These are phyloP conservation scores for Tokudaia tokunoshimensis DNA, from an alignment of 2,797 vertebrate species.

Conservation along the genomic window DNA sequence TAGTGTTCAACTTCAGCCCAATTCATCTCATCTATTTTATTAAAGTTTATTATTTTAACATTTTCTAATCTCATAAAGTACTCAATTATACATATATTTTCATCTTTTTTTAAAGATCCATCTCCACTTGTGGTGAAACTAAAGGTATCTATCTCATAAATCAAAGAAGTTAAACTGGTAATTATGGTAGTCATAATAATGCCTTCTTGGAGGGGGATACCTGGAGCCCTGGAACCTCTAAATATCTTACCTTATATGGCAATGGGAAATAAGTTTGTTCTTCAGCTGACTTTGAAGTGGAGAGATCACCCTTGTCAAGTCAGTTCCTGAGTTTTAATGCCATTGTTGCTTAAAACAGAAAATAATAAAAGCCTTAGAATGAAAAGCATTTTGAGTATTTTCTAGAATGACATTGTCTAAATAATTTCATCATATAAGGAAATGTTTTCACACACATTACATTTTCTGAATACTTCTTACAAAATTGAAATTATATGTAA, in stretches of 20 bases:
- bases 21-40: neutral
- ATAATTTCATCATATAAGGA: conserved; percentile 35
- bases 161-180: neutral
- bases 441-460: conserved; percentile 57
- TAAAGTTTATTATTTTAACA: neutral
- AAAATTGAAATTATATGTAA: conserved; percentile 15
- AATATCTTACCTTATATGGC: neutral
- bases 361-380: conserved; percentile 16
- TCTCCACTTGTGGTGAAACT: neutral
- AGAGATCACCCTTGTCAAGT: neutral
- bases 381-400: conserved; percentile 35
- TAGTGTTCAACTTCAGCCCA: neutral
- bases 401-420: conserved; percentile 34
- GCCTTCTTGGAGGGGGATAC: neutral
- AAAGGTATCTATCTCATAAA: neutral
- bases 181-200: neutral
- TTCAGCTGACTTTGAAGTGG: neutral
- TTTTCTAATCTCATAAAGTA: neutral
- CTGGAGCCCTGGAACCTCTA: neutral
- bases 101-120: neutral
- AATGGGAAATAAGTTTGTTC: neutral
- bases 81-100: neutral
- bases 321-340: neutral
- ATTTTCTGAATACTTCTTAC: conserved; percentile 38
- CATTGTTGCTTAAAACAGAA: conserved; percentile 34